phyloP scores from a whole-genome alignment of 1,140 invertebrate genomes.

The Cydia splendana region DNA sequence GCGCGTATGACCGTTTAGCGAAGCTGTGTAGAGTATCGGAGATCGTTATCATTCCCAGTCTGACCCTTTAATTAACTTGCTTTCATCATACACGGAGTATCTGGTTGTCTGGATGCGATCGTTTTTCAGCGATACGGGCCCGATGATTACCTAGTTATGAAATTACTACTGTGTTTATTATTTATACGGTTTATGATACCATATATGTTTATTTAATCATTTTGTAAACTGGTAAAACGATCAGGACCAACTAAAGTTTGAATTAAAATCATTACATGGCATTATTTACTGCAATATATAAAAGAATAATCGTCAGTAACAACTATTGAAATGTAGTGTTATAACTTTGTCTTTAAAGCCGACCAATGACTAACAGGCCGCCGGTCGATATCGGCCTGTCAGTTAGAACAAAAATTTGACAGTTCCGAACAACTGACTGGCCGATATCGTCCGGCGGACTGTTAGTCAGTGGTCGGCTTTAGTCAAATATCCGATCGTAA shows the following conservation, averaged over 20 bases:
- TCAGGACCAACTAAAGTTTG: not conserved
- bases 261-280: too few relatives aligned
- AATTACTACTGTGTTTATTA: slow-evolving; percentile 16
- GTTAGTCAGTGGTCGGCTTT: too few relatives aligned
- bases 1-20: not conserved
- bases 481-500: not conserved
- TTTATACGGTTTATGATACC: not conserved
- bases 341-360: too few relatives aligned
- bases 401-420: too few relatives aligned
- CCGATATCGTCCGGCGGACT: too few relatives aligned
- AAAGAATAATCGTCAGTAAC: too few relatives aligned
- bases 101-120: not conserved
- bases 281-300: too few relatives aligned
- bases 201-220: not conserved
- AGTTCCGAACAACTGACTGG: too few relatives aligned
- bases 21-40: not conserved
- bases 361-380: too few relatives aligned
- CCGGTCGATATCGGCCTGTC: too few relatives aligned
- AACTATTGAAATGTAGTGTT: too few relatives aligned
- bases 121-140: not conserved
- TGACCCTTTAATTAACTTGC: slow-evolving; percentile 33
- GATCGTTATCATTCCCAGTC: slow-evolving; percentile 25
- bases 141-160: not conserved
- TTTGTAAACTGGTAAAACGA: not conserved
- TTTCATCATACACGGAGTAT: slow-evolving; percentile 30